Base-by-base conservation (phyloP, 1,140 invertebrate species). In the Galleria mellonella region DNA sequence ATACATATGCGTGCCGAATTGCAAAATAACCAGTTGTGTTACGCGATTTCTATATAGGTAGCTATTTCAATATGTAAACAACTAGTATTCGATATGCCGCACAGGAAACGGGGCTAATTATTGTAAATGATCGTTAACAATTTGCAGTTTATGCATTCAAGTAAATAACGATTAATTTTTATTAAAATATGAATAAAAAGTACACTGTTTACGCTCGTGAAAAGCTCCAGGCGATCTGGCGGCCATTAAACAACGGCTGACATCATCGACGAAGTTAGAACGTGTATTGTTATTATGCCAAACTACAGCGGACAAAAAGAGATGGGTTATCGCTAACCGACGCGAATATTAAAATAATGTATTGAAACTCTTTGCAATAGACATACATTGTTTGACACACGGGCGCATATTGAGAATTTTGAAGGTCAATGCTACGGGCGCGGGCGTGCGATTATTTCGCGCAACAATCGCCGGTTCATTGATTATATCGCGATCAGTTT, bases 201-300 rank as follows among this genome's bases (percentile, higher is more conserved):
- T 47, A 52, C 41, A 43, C 55, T 64, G 58, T 63, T 67, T 62
- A 62, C 55, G 66, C 49, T 62, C 57, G 59, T 51, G 62, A 64
- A 74, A 62, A 62, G 69, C 67, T 60, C 32, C 59, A 47, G 60
- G 71, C 71, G 49, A 47, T 54, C 49, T 39, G 61, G 51, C 56
- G 51, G 54, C 76, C 72, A 67, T 73, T 73, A 75, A 72, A 73
- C 61, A 69, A 71, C 55, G 37, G 42, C 68, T 84, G 81, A 84
- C 81, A 84, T 84, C 81, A 84, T 72, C 79, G 79, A 62, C 68
- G 28, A 61, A 74, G 49, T 71, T 73, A 66, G 59, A 66, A 47
- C 60, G 44, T 43, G 40, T 57, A 73, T 75, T 81, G 74, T 78
- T 81, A 58, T 77, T 81, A 64, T 68, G 73, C 71, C 50, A 43